Conservation (phyloP, 2,797 vertebrate genomes). For the Molossus alvarezi region DNA sequence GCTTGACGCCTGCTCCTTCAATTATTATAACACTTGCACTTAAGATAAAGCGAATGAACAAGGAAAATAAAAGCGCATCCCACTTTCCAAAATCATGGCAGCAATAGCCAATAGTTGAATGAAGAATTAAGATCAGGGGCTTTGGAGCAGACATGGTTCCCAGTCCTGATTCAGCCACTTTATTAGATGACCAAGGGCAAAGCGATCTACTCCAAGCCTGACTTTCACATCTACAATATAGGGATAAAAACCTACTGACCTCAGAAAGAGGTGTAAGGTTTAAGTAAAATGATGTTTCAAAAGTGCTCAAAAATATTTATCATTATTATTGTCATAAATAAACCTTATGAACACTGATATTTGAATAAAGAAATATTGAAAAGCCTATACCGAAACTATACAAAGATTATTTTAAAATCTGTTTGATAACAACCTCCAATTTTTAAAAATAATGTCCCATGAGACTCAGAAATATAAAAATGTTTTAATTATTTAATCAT, state of each 20-base stretch:
- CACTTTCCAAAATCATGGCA: not conserved
- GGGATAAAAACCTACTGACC: not conserved
- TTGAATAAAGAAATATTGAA: slow-evolving; percentile 23
- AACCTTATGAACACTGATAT: not conserved
- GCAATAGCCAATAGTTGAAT: not conserved
- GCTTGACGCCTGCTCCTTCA: not conserved
- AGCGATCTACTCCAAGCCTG: not conserved
- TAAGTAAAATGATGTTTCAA: slow-evolving; percentile 24
- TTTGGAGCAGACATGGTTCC: not conserved
- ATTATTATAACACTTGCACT: not conserved
- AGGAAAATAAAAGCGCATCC: slow-evolving; percentile 2
- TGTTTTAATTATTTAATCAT: slow-evolving; percentile 35
- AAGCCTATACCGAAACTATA: not conserved
- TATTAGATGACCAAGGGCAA: not conserved
- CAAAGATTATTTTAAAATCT: slow-evolving; percentile 26
- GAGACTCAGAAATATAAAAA: not conserved
- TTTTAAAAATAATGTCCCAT: not conserved
- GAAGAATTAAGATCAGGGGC: not conserved
- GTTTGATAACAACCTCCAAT: not conserved
- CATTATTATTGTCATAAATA: not conserved
- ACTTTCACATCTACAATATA: not conserved
- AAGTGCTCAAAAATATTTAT: not conserved
- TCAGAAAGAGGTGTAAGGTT: not conserved
- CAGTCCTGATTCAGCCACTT: not conserved
- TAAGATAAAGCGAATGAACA: not conserved